Conservation (phyloP, 1,140 invertebrate species). For the Agraylea sexmaculata region DNA sequence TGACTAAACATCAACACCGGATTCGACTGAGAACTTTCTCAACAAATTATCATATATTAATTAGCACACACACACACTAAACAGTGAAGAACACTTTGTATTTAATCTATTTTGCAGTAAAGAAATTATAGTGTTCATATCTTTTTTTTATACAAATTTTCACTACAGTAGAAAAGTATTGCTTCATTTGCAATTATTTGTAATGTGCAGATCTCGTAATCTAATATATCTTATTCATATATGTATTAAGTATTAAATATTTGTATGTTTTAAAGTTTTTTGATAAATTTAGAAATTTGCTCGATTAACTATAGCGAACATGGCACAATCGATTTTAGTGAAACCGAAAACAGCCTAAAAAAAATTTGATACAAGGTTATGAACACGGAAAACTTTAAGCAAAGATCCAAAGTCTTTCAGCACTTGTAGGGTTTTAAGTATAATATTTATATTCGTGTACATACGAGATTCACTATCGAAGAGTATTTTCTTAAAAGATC, state of each 20-base stretch:
- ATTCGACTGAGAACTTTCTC: too few relatives aligned
- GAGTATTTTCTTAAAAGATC: too few relatives aligned
- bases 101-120: slow-evolving; percentile 8
- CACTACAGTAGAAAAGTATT: slow-evolving; percentile 23
- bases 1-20: background rate
- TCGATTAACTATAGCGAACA: slow-evolving; percentile 18
- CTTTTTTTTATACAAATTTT: slow-evolving; percentile 15
- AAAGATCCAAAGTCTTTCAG: slow-evolving; percentile 11
- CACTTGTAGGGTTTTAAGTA: too few relatives aligned
- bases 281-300: slow-evolving; percentile 21
- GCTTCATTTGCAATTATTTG: slow-evolving; percentile 24
- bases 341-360: slow-evolving; percentile 13
- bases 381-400: slow-evolving; percentile 17
- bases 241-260: slow-evolving; percentile 17
- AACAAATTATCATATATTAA: too few relatives aligned
- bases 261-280: slow-evolving; percentile 21
- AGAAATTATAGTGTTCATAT: too few relatives aligned
- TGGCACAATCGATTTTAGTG: slow-evolving; percentile 17
- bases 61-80: too few relatives aligned
- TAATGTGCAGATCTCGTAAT: slow-evolving; percentile 22
- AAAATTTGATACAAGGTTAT: slow-evolving; percentile 16
- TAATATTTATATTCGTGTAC: too few relatives aligned
- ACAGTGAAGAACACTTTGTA: slow-evolving; percentile 11
- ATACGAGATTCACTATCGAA: too few relatives aligned
- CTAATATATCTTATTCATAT: slow-evolving; percentile 20